Evolutionary conservation across 2,888 invertebrate species (phyloP).

Genomic region (Gymnosoma rotundatum): DNA sequence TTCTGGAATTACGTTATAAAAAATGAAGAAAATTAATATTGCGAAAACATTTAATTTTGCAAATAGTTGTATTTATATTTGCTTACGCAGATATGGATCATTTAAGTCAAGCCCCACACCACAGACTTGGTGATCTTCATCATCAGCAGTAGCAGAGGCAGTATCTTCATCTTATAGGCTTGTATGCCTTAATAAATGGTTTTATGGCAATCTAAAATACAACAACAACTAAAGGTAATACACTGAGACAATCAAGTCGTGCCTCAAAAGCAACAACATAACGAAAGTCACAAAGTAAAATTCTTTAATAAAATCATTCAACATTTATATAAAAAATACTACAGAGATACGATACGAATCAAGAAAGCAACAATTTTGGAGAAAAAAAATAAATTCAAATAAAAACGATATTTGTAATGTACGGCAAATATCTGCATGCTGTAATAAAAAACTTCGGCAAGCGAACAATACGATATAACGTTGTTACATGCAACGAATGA

Average conservation of each 20-base stretch:
- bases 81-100: slow-evolving; percentile 69
- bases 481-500: slow-evolving; percentile 46
- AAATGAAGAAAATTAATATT: slow-evolving; percentile 62
- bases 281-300: slow-evolving; percentile 66
- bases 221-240: neutral
- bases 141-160: slow-evolving; percentile 5
- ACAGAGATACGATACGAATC: slow-evolving; percentile 49
- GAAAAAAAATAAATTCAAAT: too few relatives aligned
- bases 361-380: slow-evolving; percentile 11
- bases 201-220: slow-evolving; percentile 8
- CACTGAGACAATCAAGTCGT: slow-evolving; percentile 36
- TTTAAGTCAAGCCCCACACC: slow-evolving; percentile 56
- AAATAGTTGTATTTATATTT: slow-evolving; percentile 58
- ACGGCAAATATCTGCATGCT: slow-evolving; percentile 16
- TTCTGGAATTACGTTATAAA: slow-evolving; percentile 33
- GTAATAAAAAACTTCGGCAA: slow-evolving; percentile 34
- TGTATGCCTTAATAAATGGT: slow-evolving; percentile 5
- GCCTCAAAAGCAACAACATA: slow-evolving; percentile 22
- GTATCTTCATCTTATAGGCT: neutral
- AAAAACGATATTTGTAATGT: slow-evolving; percentile 22
- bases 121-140: slow-evolving; percentile 50
- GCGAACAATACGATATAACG: slow-evolving; percentile 20
- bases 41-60: slow-evolving; percentile 67
- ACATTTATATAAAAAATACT: slow-evolving; percentile 54
- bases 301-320: slow-evolving; percentile 68